phyloP scores from a whole-genome alignment of 2,797 vertebrate genomes.

The Saxicola maurus region DNA sequence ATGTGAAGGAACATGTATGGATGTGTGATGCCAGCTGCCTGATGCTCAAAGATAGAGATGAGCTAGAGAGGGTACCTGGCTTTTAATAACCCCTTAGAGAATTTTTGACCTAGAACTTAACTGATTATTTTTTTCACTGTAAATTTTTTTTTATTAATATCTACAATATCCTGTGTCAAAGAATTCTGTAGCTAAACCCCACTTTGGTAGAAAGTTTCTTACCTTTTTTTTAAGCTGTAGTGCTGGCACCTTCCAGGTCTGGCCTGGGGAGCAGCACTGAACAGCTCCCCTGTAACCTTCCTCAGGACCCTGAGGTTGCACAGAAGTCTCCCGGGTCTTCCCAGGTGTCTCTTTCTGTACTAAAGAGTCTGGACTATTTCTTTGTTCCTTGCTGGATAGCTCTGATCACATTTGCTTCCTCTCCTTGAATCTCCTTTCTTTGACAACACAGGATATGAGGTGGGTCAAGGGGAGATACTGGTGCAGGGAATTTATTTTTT shows the following conservation, averaged over 20 bases:
- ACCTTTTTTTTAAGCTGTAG: background rate
- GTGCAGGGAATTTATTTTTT: background rate
- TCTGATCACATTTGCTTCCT: background rate
- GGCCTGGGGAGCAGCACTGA: background rate
- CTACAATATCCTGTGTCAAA: background rate
- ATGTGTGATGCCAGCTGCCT: background rate
- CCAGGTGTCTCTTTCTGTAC: background rate
- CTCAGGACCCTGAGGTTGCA: background rate
- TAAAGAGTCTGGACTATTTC: background rate
- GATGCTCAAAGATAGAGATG: background rate
- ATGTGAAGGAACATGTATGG: background rate
- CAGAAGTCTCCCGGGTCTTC: background rate
- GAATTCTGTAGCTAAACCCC: background rate
- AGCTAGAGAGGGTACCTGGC: background rate
- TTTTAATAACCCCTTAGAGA: background rate
- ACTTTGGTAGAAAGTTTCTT: background rate
- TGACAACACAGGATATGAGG: background rate
- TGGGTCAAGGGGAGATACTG: background rate
- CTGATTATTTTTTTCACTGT: background rate
- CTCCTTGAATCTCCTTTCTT: background rate
- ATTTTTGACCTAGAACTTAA: background rate
- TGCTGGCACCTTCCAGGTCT: background rate
- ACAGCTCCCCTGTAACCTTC: background rate
- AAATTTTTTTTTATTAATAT: background rate
- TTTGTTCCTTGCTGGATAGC: background rate